A percentile compares a stretch with the other conserved stretches of the same genome.
phyloP scores from a whole-genome alignment of 1,140 invertebrate species.

The Heliconius hewitsoni region DNA sequence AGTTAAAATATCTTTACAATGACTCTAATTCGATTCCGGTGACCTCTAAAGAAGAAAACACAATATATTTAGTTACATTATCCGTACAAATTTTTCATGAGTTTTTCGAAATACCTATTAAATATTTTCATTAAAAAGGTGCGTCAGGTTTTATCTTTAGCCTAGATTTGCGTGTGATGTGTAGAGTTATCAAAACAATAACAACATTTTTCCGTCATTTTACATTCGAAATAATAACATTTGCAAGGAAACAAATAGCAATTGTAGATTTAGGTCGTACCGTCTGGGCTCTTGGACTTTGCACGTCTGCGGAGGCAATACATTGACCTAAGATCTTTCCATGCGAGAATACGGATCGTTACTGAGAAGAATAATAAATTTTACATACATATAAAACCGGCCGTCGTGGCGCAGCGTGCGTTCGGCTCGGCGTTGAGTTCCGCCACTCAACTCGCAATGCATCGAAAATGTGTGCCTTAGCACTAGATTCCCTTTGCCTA shows the following conservation, averaged over 20 bases:
- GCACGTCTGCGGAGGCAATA: constrained; percentile 51
- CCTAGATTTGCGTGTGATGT: not conserved
- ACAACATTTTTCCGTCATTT: not conserved
- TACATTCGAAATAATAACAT: not conserved
- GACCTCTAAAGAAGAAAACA: too few species aligned
- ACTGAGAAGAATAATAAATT: not conserved
- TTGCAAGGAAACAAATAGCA: not conserved
- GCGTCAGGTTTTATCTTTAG: not conserved
- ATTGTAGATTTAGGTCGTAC: constrained; percentile 51
- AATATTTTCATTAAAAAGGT: not conserved
- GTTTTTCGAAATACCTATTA: too few species aligned
- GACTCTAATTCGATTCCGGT: too few species aligned
- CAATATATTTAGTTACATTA: too few species aligned
- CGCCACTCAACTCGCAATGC: too few species aligned
- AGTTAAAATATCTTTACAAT: too few species aligned
- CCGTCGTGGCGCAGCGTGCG: too few species aligned
- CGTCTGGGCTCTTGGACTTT: constrained; percentile 58
- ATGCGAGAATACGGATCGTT: not conserved
- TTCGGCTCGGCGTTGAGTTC: too few species aligned
- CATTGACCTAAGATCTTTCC: constrained; percentile 38
- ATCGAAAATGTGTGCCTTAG: too few species aligned
- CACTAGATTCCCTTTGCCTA: too few species aligned
- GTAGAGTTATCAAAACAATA: not conserved
- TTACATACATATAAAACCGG: too few species aligned
- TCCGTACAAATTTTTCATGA: too few species aligned